Evolutionary conservation across 2,797 vertebrate genomes (phyloP), one percentile per base, ranked within the genome.

Genomic region (Xenopus petersii): DNA sequence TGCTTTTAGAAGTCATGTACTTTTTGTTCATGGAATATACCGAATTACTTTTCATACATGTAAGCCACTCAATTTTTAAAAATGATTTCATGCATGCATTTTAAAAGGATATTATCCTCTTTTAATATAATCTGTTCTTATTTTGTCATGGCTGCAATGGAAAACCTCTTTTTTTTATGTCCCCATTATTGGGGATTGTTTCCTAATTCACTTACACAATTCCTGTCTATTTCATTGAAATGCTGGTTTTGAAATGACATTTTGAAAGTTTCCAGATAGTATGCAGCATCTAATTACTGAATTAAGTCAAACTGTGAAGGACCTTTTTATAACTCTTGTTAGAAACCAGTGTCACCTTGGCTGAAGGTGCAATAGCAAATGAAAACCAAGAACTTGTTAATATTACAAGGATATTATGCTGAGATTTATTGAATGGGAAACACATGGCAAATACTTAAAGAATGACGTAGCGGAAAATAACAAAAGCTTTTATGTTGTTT

Each of bases 191-290:
- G 36, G 36, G 36, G n/a, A 68, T 67, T 54, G 17, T 10, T 33
- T 54, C n/a, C 13, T 15, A 36, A 67, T 81, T 78, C 48, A 69
- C 84, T 60, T 69, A 10, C 49, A 65, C 9, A 73, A 13, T 68
- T 56, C 8, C 49, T 55, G 21, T 17, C 54, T 80, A 51, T 80
- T 71, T 75, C 71, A 21, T 80, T 81, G 49, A 54, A 60, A 61
- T 64, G 15, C 48, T 61, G 21, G 55, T 80, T 49, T 72, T 81
- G 58, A 79, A 58, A 79, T 82, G 72, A 15, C 73, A 58, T 66
- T 80, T 74, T 74, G 0, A 82, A 16, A 75, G 3, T 79, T 79
- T 33, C 3, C 47, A 79, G 64, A 13, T 59, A 67, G 12, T 46
- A 61, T 8, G 1, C 81, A 62, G 62, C 47, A 64, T 46, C 58